Conservation (phyloP, 1,140 invertebrate species). For the Cepaea nemoralis region DNA sequence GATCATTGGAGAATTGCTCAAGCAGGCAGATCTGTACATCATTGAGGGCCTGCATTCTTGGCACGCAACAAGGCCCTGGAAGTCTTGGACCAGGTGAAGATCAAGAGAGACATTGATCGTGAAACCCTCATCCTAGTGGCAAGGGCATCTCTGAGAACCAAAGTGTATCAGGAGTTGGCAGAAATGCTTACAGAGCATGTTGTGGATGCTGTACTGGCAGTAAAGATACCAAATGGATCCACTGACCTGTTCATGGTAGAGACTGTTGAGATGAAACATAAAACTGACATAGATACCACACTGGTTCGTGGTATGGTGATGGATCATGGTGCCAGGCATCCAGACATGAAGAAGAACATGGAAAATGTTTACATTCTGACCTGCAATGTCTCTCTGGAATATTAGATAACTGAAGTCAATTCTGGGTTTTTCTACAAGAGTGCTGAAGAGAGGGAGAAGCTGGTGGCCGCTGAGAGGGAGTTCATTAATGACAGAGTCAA, state of each 20-base stretch:
- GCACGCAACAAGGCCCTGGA: constrained; percentile 89
- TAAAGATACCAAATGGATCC: constrained; percentile 79
- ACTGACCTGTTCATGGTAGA: constrained; percentile 98
- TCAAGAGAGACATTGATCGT: constrained; percentile 81
- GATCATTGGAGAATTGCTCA: constrained; percentile 95
- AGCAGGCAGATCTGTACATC: constrained; percentile 95
- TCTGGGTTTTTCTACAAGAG: constrained; percentile 99
- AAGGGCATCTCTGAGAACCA: constrained; percentile 89
- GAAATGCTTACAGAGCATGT: constrained; percentile 87
- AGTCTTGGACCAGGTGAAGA: constrained; percentile 89
- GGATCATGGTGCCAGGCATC: constrained; percentile 97
- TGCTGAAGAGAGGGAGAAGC: constrained; percentile 94
- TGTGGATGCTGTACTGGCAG: constrained; percentile 89
- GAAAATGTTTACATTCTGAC: constrained; percentile 96
- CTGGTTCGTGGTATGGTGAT: constrained; percentile 86
- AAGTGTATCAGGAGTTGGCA: constrained; percentile 86
- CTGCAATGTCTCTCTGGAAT: constrained; percentile 98
- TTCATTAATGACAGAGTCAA: constrained; percentile 96
- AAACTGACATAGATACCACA: constrained; percentile 91
- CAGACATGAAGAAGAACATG: constrained; percentile 98
- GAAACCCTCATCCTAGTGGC: constrained; percentile 88
- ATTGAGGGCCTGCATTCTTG: constrained; percentile 94
- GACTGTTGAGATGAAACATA: constrained; percentile 98
- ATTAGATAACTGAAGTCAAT: constrained; percentile 98
- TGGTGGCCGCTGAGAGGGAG: constrained; percentile 92